These are phyloP conservation scores for Parnassius smintheus DNA, from an alignment of 2,888 invertebrate genomes.

Conservation along the genomic window DNA sequence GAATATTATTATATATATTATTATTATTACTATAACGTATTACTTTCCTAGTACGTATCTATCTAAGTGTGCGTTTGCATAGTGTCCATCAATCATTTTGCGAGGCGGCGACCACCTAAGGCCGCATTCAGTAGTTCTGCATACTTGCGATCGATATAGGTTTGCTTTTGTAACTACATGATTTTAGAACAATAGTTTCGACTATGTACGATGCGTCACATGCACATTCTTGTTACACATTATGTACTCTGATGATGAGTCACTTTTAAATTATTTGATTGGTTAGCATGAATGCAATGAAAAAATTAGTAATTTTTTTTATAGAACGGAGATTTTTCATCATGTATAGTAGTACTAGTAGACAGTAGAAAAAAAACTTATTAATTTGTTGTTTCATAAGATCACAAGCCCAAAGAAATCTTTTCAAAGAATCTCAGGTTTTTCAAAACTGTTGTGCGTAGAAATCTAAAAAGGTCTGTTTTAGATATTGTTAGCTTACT, in stretches of 20 bases:
- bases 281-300: too few relatives aligned
- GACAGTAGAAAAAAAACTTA: too few relatives aligned
- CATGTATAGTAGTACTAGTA: too few relatives aligned
- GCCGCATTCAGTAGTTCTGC: slow-evolving; percentile 8
- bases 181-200: slow-evolving; percentile 43
- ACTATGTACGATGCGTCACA: slow-evolving; percentile 60
- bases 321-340: too few relatives aligned
- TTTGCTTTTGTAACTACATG: slow-evolving; percentile 7
- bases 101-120: slow-evolving; percentile 2
- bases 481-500: too few relatives aligned
- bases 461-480: too few relatives aligned
- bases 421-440: too few relatives aligned
- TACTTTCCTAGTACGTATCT: neutral
- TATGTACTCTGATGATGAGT: slow-evolving; percentile 1
- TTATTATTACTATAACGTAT: neutral
- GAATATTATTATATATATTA: too few relatives aligned
- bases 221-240: slow-evolving; percentile 61
- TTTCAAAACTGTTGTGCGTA: too few relatives aligned
- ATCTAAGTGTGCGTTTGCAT: neutral
- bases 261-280: neutral
- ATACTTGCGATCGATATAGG: slow-evolving; percentile 22
- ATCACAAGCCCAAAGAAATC: too few relatives aligned
- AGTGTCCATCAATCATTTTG: slow-evolving; percentile 16
- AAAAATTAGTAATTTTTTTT: too few relatives aligned
- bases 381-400: too few relatives aligned